Conservation (phyloP, 2,888 invertebrate species). For the Oligia fasciuncula region DNA sequence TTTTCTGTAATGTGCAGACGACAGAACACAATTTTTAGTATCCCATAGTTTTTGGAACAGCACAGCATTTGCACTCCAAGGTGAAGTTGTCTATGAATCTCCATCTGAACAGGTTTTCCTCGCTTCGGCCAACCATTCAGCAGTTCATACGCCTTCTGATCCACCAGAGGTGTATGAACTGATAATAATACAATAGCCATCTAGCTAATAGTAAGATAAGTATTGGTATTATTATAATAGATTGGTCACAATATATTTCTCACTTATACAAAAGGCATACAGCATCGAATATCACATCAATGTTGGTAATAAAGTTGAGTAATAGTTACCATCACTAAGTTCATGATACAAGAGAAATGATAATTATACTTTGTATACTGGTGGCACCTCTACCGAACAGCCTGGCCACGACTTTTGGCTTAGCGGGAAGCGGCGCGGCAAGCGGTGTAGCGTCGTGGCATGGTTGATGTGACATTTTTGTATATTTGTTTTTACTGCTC, state of each 20-base stretch:
- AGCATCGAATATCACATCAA: constrained; percentile 2
- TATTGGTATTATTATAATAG: neutral
- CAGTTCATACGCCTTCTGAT: no score
- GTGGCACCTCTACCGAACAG: neutral
- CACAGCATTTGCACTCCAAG: neutral
- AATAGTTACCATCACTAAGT: neutral
- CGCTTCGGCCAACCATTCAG: no score
- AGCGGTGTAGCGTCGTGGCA: no score
- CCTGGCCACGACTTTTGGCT: no score
- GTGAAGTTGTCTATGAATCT: neutral
- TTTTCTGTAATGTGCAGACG: neutral
- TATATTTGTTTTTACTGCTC: no score
- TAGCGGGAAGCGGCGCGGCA: no score
- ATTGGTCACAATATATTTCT: neutral
- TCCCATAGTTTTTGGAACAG: neutral
- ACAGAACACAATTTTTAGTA: no score
- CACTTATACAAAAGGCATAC: neutral
- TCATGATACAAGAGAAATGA: neutral
- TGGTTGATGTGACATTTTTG: no score
- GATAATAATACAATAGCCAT: neutral
- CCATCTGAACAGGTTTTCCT: neutral
- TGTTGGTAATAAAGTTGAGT: neutral
- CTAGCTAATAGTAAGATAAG: neutral
- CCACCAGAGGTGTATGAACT: neutral
- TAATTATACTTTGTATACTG: neutral